Conservation (phyloP, 2,888 invertebrate genomes). For the Hydrotaea diabolus region DNA sequence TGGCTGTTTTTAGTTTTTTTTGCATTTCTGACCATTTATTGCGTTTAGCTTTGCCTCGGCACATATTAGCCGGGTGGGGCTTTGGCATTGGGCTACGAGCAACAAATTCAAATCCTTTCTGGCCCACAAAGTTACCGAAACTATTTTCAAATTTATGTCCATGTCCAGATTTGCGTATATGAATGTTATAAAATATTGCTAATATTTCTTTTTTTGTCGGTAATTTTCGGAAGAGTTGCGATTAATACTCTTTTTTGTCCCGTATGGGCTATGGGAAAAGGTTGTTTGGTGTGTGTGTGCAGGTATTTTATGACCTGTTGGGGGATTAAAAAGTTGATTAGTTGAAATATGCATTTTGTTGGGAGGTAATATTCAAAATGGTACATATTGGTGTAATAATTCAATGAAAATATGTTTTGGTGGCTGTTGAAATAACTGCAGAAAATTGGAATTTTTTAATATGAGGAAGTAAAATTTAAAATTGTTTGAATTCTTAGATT, state of each 20-base stretch:
- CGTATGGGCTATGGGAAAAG: neutral
- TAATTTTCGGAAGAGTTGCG: slow-evolving; percentile 29
- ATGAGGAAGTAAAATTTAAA: no score
- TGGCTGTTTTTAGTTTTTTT: neutral
- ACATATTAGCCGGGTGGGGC: neutral
- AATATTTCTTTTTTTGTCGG: slow-evolving; percentile 14
- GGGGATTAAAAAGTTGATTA: slow-evolving; percentile 40
- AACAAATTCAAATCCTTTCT: slow-evolving; percentile 9
- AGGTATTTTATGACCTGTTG: slow-evolving; percentile 32
- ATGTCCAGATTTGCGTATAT: slow-evolving; percentile 13
- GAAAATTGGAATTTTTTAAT: no score
- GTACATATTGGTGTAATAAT: neutral
- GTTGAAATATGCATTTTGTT: slow-evolving; percentile 18
- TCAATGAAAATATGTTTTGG: neutral
- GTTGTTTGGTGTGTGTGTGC: neutral
- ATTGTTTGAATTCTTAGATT: no score
- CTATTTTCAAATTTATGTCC: slow-evolving; percentile 33
- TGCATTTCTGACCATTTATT: slow-evolving; percentile 19
- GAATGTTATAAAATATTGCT: slow-evolving; percentile 32
- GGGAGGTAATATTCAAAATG: neutral
- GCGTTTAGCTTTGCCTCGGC: neutral
- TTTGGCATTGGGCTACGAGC: neutral
- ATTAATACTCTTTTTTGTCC: neutral
- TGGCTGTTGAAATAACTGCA: no score
- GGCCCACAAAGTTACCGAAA: slow-evolving; percentile 20